A percentile compares a stretch with the other conserved stretches of the same genome.
Evolutionary conservation across 2,888 invertebrate genomes (phyloP).

Genomic region (Thumatha senex): DNA sequence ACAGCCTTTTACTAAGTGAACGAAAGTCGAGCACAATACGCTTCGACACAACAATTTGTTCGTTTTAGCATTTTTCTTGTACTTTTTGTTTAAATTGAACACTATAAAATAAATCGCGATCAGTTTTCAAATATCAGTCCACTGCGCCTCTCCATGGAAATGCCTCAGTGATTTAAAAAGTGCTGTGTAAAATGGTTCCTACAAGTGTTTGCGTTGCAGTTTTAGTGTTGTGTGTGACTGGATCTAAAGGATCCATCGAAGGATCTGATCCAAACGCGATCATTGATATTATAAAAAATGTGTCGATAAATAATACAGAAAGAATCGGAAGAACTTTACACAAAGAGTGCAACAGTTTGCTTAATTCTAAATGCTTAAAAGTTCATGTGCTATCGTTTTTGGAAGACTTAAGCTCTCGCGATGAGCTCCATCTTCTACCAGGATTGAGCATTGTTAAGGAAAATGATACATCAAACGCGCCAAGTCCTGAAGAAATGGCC

Average conservation of each 20-base stretch:
- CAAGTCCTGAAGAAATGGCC: conserved; percentile 85
- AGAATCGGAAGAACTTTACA: conserved; percentile 65
- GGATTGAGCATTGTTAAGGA: conserved; percentile 91
- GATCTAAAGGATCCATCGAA: conserved; percentile 55
- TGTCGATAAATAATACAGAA: conserved; percentile 41
- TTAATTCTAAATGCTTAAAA: conserved; percentile 90
- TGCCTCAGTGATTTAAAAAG: conserved; percentile 48
- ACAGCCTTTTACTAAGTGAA: conserved; percentile 45
- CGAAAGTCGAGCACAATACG: conserved; percentile 67
- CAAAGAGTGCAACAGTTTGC: conserved; percentile 67
- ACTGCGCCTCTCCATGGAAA: conserved; percentile 52
- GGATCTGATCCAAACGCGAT: conserved; percentile 54
- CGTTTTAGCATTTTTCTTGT: conserved; percentile 58
- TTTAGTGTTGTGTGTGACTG: conserved; percentile 43
- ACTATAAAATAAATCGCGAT: conserved; percentile 72
- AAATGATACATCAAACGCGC: conserved; percentile 59
- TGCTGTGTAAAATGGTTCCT: conserved; percentile 58
- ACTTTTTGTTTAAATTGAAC: conserved; percentile 50
- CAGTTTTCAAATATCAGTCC: conserved; percentile 57
- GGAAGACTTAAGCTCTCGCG: conserved; percentile 88
- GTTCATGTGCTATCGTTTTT: conserved; percentile 90
- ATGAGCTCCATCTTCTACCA: conserved; percentile 87
- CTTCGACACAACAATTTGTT: conserved; percentile 42
- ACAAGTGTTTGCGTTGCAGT: conserved; percentile 50
- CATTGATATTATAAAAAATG: conserved; percentile 40